phyloP scores from a whole-genome alignment of 2,888 invertebrate species.

The Ypsolopha sequella region DNA sequence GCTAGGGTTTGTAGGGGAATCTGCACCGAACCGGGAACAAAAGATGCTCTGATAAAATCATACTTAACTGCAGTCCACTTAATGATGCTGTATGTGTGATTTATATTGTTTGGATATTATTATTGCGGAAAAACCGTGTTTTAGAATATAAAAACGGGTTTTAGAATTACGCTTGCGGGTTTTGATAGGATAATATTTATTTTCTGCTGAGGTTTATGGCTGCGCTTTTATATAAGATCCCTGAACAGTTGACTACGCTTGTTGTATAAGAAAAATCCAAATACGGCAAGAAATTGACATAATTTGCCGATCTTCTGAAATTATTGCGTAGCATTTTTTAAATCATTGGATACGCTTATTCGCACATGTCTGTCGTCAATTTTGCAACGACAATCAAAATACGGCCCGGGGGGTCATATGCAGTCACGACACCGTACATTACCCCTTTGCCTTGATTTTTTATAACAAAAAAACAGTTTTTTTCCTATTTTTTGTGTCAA shows the following conservation, averaged over 20 bases:
- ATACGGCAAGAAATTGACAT: too few relatives aligned
- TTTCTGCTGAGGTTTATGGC: too few relatives aligned
- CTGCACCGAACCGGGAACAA: slow-evolving; percentile 24
- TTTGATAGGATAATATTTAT: too few relatives aligned
- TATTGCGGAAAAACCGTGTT: too few relatives aligned
- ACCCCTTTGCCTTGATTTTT: slow-evolving; percentile 30
- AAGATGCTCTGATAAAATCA: slow-evolving; percentile 54
- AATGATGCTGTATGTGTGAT: neutral
- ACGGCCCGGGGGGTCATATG: slow-evolving; percentile 30
- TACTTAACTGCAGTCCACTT: slow-evolving; percentile 11
- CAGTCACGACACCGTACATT: slow-evolving; percentile 11
- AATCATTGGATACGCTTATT: neutral
- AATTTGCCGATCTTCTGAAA: too few relatives aligned
- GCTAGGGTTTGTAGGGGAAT: slow-evolving; percentile 14
- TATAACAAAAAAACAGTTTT: slow-evolving; percentile 24
- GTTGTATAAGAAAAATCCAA: too few relatives aligned
- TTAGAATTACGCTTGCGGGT: too few relatives aligned
- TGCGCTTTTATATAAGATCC: too few relatives aligned
- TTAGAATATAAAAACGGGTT: too few relatives aligned
- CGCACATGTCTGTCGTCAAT: neutral
- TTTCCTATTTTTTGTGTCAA: slow-evolving; percentile 17
- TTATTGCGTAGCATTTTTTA: too few relatives aligned
- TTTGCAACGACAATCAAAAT: slow-evolving; percentile 23
- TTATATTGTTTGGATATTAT: neutral
- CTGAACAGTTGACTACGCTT: too few relatives aligned